Evolutionary conservation across 2,113 vertebrate genomes (phyloP).

Genomic region (Butorides virescens): DNA sequence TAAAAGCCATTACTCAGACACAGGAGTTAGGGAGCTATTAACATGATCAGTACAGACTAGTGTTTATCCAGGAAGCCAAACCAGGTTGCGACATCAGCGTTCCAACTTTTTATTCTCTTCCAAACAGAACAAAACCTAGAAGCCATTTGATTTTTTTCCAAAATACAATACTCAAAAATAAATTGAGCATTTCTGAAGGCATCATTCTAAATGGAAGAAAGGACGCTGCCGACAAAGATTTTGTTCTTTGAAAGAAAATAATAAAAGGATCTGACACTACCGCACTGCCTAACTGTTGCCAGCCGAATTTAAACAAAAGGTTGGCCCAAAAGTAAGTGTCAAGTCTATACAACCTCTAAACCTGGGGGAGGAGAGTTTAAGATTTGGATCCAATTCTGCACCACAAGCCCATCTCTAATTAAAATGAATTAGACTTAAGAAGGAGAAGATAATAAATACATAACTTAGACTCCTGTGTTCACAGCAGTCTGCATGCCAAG

Average conservation of each 20-base stretch:
- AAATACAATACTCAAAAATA: background rate
- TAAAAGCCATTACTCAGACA: background rate
- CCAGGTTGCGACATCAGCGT: background rate
- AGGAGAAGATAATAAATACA: background rate
- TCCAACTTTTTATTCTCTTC: background rate
- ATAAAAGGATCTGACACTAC: background rate
- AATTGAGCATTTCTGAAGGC: background rate
- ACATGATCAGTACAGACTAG: background rate
- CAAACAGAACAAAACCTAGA: background rate
- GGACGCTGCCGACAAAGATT: background rate
- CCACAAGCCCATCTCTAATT: constrained; percentile 9
- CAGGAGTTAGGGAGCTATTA: background rate
- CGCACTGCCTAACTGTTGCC: background rate
- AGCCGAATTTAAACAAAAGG: background rate
- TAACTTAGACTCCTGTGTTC: background rate
- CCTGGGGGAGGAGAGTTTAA: background rate
- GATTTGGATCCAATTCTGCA: background rate
- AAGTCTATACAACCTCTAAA: background rate
- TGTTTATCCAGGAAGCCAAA: background rate
- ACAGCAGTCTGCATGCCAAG: background rate
- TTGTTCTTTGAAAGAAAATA: background rate
- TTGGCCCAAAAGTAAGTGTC: background rate
- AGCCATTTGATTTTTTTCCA: background rate
- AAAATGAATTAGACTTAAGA: constrained; percentile 7
- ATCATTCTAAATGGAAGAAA: background rate